Evolutionary conservation across 2,888 invertebrate species (phyloP).

Genomic region (Zhengitettix transpicula): DNA sequence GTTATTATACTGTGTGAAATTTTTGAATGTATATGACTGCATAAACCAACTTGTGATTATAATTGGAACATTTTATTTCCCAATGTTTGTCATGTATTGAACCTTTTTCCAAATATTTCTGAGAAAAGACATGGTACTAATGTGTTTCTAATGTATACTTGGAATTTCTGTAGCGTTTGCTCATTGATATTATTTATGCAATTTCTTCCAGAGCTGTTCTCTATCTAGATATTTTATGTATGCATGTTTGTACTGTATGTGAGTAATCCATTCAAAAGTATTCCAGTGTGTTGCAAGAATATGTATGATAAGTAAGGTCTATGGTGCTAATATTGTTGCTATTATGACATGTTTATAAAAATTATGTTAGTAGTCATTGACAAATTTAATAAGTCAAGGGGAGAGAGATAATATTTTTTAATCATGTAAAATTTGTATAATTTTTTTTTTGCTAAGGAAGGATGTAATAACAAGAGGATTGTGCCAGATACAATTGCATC

Average conservation of each 20-base stretch:
- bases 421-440: background rate
- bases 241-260: background rate
- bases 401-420: background rate
- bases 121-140: background rate
- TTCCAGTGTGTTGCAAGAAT: slow-evolving; percentile 1
- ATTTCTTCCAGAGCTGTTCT: background rate
- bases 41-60: no score
- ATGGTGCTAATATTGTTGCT: slow-evolving; percentile 7
- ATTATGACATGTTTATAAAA: slow-evolving; percentile 3
- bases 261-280: background rate
- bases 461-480: background rate
- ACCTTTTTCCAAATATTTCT: background rate
- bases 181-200: background rate
- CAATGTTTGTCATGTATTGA: background rate
- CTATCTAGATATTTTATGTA: background rate
- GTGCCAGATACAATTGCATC: background rate
- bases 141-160: background rate
- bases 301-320: slow-evolving; percentile 1
- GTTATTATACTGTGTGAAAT: no score
- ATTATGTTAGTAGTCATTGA: background rate
- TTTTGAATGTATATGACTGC: no score
- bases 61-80: background rate
- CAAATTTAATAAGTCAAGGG: background rate
- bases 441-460: background rate
- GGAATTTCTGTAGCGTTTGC: background rate